Percentiles rank a stretch among this genome's conserved stretches.
phyloP scores from a whole-genome alignment of 2,113 vertebrate species.

The Pungitius pungitius region DNA sequence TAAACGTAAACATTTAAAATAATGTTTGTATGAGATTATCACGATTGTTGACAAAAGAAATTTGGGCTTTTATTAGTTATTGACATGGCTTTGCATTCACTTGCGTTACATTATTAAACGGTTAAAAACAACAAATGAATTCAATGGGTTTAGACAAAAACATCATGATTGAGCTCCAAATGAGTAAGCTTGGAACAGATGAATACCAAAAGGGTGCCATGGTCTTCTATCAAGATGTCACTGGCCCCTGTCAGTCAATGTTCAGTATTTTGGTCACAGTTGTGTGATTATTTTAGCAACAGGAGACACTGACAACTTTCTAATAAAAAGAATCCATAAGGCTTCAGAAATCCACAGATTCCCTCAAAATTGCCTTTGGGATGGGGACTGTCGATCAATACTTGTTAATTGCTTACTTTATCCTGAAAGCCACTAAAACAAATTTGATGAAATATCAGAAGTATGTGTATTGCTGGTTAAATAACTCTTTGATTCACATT shows the following conservation, averaged over 20 bases:
- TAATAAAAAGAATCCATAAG: not conserved
- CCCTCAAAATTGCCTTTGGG: not conserved
- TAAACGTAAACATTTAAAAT: not conserved
- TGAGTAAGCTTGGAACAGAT: too few relatives aligned
- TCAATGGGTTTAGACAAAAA: too few relatives aligned
- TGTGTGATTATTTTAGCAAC: not conserved
- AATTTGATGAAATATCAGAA: conserved; percentile 7
- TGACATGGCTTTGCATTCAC: not conserved
- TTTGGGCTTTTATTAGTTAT: not conserved
- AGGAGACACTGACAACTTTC: not conserved
- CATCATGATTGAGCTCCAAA: too few relatives aligned
- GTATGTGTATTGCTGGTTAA: not conserved
- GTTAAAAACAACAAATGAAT: too few relatives aligned
- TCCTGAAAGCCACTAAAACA: not conserved
- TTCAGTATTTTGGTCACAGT: not conserved
- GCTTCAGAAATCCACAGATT: not conserved
- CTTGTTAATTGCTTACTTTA: not conserved
- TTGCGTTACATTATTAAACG: too few relatives aligned
- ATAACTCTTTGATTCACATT: not conserved
- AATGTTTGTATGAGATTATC: not conserved
- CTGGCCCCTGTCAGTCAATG: too few relatives aligned
- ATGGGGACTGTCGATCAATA: not conserved
- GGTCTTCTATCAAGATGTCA: too few relatives aligned
- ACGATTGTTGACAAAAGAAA: not conserved
- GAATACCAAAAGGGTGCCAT: too few relatives aligned